Base-by-base conservation (phyloP, 2,797 vertebrate species). In the Tinamus major region DNA sequence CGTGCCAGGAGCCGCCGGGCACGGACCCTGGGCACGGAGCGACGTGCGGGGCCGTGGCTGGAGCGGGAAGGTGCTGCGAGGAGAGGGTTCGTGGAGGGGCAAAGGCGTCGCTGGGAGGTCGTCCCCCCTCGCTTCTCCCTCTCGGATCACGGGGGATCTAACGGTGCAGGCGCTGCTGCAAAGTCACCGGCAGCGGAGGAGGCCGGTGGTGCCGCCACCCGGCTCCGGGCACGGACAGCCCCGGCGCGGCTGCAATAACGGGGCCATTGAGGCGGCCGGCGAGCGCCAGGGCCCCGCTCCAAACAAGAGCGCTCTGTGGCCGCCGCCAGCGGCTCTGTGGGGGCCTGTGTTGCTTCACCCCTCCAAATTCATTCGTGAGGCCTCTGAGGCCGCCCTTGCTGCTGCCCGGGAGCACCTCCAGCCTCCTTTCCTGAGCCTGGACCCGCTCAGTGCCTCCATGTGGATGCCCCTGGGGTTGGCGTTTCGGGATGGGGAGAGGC, bases 301-400 rank as follows among this genome's bases (percentile, higher is more conserved):
- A 61, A 67, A 10, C 9, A 12, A 46, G 31, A 3, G 1, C 16
- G 44, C 33, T 39, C 63, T 74, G 39, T 85, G 78, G 15, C 55
- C 3, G 1, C 63, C 59, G 49, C 1, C 0, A 14, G 41, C 41
- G 27, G 13, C 64, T 72, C 17, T 15, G n/a, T 24, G 20, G 26
- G 26, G 24, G 13, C 11, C 2, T 6, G 10, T 18, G 24, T 21
- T 12, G 6, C n/a, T 79, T 79, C 49, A 53, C 31, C 26, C 1
- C 23, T 17, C 33, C 33, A 49, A 0, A 21, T 48, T 48, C 1
- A 4, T 44, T 21, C 0, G 0, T 12, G 51, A 29, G 51, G 14
- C 51, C 51, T 29, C 51, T 9, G 51, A 29, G 51, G 27, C 51
- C 51, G 16, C 16, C 27, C 27, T 17, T 31, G 51, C 51, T 29